Percentiles rank a stretch among this genome's conserved stretches.
These are phyloP conservation scores for Hippocampus zosterae DNA, from an alignment of 2,113 vertebrate species.

Conservation along the genomic window DNA sequence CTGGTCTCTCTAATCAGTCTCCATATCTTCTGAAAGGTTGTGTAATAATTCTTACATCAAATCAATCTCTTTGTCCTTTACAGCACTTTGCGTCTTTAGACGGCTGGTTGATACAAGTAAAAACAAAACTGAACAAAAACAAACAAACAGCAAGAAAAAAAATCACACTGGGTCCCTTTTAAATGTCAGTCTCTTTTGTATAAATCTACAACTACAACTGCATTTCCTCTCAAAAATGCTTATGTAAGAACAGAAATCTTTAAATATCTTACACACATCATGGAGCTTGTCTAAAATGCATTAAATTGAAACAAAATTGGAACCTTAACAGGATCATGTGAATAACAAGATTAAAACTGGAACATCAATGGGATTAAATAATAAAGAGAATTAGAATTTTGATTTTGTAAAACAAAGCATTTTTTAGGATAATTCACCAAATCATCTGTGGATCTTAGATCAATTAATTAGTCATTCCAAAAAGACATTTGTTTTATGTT, in stretches of 20 bases:
- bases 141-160: neutral
- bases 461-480: constrained; percentile 2
- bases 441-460: neutral
- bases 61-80: constrained; percentile 80
- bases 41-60: constrained; percentile 88
- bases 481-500: constrained; percentile 5
- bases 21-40: constrained; percentile 82
- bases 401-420: constrained; percentile 3
- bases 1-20: constrained; percentile 84
- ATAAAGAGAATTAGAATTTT: constrained; percentile 19
- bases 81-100: constrained; percentile 80
- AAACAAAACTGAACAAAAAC: constrained; percentile 78
- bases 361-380: constrained; percentile 11
- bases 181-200: constrained; percentile 72
- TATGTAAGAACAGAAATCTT: constrained; percentile 57
- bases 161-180: neutral
- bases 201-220: constrained; percentile 87
- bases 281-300: constrained; percentile 79
- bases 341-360: constrained; percentile 25
- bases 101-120: constrained; percentile 85
- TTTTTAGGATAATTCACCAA: constrained; percentile 4
- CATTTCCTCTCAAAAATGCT: constrained; percentile 79
- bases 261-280: constrained; percentile 71
- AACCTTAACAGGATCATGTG: constrained; percentile 45
- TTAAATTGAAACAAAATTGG: constrained; percentile 71